phyloP scores from a whole-genome alignment of 2,113 vertebrate species.

The Ibidorhyncha struthersii region DNA sequence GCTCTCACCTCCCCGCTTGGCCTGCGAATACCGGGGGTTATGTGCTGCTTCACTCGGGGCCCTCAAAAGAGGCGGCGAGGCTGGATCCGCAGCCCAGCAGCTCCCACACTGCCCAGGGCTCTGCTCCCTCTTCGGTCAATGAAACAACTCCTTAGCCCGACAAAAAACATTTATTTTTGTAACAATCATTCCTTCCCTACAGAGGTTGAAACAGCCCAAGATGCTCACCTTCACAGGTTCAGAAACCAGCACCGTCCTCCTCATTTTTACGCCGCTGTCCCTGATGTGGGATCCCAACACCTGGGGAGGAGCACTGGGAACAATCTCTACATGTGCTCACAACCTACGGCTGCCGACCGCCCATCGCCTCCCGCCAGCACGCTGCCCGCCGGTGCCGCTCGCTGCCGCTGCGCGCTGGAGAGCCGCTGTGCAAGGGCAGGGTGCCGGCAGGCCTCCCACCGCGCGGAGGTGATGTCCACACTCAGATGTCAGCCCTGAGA shows the following conservation, averaged over 20 bases:
- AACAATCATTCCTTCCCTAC: not conserved
- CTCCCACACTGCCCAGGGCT: not conserved
- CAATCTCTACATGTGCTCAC: not conserved
- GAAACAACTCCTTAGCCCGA: accelerated
- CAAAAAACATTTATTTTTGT: not conserved
- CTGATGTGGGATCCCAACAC: not conserved
- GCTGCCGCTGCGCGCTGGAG: too few species aligned
- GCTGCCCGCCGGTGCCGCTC: too few species aligned
- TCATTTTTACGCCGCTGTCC: too few species aligned
- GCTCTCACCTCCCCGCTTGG: not conserved
- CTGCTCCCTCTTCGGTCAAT: not conserved
- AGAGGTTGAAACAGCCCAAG: not conserved
- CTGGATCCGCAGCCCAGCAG: not conserved
- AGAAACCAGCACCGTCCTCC: not conserved
- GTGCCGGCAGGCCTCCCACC: too few species aligned
- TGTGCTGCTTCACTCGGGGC: not conserved
- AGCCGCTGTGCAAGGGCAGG: too few species aligned
- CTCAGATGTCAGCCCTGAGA: not conserved
- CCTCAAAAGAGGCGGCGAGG: not conserved
- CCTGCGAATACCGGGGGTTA: accelerated
- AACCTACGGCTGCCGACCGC: too few species aligned
- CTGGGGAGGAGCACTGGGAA: not conserved
- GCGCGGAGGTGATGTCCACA: not conserved
- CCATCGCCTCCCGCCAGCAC: too few species aligned
- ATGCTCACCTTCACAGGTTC: not conserved